Percentiles rank a stretch among this genome's conserved stretches.
Evolutionary conservation across 2,797 vertebrate species (phyloP).

Genomic region (Argyrosomus regius): DNA sequence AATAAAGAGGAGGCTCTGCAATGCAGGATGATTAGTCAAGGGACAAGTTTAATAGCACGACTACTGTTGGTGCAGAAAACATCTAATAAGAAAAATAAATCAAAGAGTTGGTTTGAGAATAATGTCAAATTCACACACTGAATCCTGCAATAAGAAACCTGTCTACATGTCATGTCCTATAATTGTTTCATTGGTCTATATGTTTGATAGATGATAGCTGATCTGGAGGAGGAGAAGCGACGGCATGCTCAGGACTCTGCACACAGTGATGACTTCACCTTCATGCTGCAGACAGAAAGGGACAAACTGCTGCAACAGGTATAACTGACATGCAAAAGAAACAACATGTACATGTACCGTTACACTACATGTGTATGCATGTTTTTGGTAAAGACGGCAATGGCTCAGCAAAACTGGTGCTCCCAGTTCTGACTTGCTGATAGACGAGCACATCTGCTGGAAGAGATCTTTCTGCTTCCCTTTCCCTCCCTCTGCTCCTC

Average conservation of each 20-base stretch:
- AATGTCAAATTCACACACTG: not conserved
- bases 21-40: not conserved
- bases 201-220: constrained; percentile 91
- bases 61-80: not conserved
- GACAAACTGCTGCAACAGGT: constrained; percentile 96
- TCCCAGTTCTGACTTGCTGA: constrained; percentile 22
- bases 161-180: constrained; percentile 1
- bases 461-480: constrained; percentile 16
- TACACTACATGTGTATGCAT: not conserved
- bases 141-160: not conserved
- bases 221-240: constrained; percentile 94
- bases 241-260: constrained; percentile 90
- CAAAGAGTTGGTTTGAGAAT: not conserved
- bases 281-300: constrained; percentile 94
- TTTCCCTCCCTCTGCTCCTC: not conserved
- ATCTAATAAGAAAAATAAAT: not conserved
- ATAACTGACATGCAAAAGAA: constrained; percentile 1
- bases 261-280: constrained; percentile 93
- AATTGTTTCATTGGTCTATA: constrained; percentile 37
- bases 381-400: not conserved
- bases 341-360: not conserved
- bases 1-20: constrained; percentile 4
- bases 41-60: not conserved
- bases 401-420: not conserved
- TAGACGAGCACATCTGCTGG: constrained; percentile 46